Evolutionary conservation across 2,888 invertebrate genomes (phyloP).

Genomic region (Ramazzottius varieornatus): DNA sequence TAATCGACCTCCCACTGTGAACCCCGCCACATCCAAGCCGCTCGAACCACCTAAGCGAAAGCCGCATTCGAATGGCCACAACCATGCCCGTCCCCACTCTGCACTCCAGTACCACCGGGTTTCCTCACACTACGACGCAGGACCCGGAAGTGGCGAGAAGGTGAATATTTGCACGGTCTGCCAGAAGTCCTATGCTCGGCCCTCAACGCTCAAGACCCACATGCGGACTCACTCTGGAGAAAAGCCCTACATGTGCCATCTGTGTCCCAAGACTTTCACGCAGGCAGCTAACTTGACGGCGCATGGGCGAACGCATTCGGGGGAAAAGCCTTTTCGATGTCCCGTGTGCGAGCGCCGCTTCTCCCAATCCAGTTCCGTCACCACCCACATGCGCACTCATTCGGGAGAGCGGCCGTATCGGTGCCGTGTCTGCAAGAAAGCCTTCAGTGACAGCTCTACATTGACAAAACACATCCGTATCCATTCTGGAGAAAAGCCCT

Average conservation of each 20-base stretch:
- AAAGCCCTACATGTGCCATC: slow-evolving; percentile 39
- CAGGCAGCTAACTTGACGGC: slow-evolving; percentile 96
- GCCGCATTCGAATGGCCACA: not conserved
- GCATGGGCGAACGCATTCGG: slow-evolving; percentile 77
- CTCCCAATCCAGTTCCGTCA: slow-evolving; percentile 73
- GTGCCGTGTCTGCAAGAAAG: slow-evolving; percentile 85
- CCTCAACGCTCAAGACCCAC: slow-evolving; percentile 87
- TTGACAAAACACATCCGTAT: slow-evolving; percentile 85
- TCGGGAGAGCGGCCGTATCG: slow-evolving; percentile 93
- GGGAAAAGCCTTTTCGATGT: slow-evolving; percentile 93
- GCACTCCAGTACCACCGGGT: not conserved
- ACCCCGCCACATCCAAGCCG: not conserved
- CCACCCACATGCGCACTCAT: slow-evolving; percentile 98
- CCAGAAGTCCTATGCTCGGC: slow-evolving; percentile 78
- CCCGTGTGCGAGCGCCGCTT: slow-evolving; percentile 86
- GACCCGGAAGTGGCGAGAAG: slow-evolving; percentile 10
- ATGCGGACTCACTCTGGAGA: slow-evolving; percentile 85
- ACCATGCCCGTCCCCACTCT: not conserved
- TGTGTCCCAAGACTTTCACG: slow-evolving; percentile 1
- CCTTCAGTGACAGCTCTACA: slow-evolving; percentile 93
- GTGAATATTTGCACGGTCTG: slow-evolving; percentile 77
- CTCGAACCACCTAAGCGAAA: not conserved
- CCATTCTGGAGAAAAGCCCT: slow-evolving; percentile 73
- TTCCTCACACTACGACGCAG: not conserved
- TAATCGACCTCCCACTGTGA: not conserved